A percentile compares a stretch with the other conserved stretches of the same genome.
Conservation (phyloP, 1,140 invertebrate genomes). For the Drosophila albomicans region DNA sequence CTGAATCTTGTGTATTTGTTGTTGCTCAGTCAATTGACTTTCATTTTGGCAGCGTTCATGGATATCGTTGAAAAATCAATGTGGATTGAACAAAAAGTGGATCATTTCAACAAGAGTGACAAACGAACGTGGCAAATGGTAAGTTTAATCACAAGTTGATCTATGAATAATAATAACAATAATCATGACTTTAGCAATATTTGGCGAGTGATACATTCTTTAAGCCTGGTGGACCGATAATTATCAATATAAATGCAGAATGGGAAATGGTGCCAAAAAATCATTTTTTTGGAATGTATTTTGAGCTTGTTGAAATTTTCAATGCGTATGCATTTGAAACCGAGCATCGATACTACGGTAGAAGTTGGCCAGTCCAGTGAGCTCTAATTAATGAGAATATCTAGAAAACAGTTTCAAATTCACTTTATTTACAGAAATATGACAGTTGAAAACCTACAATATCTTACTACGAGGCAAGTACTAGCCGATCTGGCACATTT, state of each 20-base stretch:
- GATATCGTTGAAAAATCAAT: conserved; percentile 11
- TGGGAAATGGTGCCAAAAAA: conserved; percentile 85
- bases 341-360: conserved; percentile 93
- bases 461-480: conserved; percentile 89
- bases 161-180: background rate
- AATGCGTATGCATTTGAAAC: conserved; percentile 88
- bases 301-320: conserved; percentile 86
- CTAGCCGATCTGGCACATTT: conserved; percentile 90
- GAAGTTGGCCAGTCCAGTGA: conserved; percentile 88
- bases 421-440: conserved; percentile 84
- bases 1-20: background rate
- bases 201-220: conserved; percentile 54
- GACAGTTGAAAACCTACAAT: conserved; percentile 87
- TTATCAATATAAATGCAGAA: conserved; percentile 90
- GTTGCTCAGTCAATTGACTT: background rate
- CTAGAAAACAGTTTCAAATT: background rate
- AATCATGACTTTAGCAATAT: conserved; percentile 49
- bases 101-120: conserved; percentile 90
- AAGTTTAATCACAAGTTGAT: background rate
- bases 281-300: conserved; percentile 85
- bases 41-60: background rate
- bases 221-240: conserved; percentile 86
- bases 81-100: conserved; percentile 85
- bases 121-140: conserved; percentile 88
- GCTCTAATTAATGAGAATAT: conserved; percentile 66